Evolutionary conservation across 2,797 vertebrate species (phyloP), one percentile per base, ranked within the genome.

Genomic region (Dicrostonyx torquatus): DNA sequence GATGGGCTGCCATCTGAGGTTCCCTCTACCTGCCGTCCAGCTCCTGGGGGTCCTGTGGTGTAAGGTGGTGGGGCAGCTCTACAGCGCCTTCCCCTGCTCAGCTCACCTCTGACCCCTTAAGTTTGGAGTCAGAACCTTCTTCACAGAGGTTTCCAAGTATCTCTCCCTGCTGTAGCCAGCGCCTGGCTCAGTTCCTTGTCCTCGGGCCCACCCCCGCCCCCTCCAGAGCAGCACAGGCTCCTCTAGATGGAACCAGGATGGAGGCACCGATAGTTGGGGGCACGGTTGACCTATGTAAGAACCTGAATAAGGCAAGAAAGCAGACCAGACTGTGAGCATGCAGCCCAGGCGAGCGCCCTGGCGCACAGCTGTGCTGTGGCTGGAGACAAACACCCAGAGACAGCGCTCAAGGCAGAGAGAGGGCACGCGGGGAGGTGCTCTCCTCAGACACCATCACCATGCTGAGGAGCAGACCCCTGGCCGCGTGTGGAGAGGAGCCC

Each of bases 401-500:
- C 31, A 11, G 17, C 2, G 43, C 6, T 4, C 58, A 9, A 22
- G 37, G 14, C 9, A 20, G n/a, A 60, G 34, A 24, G 58, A 37
- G 34, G 58, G 10, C 4, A 45, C 22, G 84, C 4, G 34, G 43
- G 4, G 43, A 0, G 1, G 5, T 14, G 29, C 64, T 24, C 40
- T 22, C 29, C 0, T 0, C 11, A 26, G 31, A 29, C 31, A 31
- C 18, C 6, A n/a, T 9, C 58, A 43, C 72, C 37, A 1, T 1
- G 0, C 2, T 2, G 29, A 64, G 76, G 45, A 43, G 43, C 11
- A 10, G 48, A 29, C 34, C 45, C 6, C 13, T 55, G 17, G 10
- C 45, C 62, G 4, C 0, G 17, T 22, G 62, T 0, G 29, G 26
- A 1, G 9, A 4, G 10, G 34, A 48, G 17, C 12, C 31, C 6